A percentile compares a stretch with the other conserved stretches of the same genome.
These are phyloP conservation scores for Aleiodes testaceus DNA, from an alignment of 2,888 invertebrate species.

Conservation along the genomic window DNA sequence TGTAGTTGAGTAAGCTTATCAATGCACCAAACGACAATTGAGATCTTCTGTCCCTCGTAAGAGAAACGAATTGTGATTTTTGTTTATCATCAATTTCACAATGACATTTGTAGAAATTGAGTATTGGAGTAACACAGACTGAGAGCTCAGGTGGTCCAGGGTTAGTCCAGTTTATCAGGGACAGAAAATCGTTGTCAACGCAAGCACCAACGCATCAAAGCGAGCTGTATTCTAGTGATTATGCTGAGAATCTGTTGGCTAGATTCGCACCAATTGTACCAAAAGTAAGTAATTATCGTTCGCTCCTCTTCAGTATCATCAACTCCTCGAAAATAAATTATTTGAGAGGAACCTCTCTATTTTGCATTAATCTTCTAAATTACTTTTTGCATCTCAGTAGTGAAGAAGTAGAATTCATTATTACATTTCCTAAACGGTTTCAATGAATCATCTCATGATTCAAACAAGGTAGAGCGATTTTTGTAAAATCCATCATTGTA, in stretches of 20 bases:
- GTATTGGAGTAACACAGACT: constrained; percentile 77
- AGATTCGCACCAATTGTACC: constrained; percentile 86
- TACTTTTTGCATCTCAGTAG: too few species aligned
- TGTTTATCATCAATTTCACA: constrained; percentile 8
- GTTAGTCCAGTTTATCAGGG: constrained; percentile 67
- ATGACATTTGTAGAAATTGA: constrained; percentile 78
- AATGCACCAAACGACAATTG: constrained; percentile 42
- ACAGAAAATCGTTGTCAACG: constrained; percentile 64
- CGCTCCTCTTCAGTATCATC: constrained; percentile 75
- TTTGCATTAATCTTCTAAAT: too few species aligned
- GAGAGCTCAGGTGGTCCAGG: constrained; percentile 72
- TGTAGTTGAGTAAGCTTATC: neutral
- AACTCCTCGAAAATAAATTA: too few species aligned
- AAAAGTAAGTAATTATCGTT: constrained; percentile 76
- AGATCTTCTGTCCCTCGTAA: constrained; percentile 58
- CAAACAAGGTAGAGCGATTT: too few species aligned
- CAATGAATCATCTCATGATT: too few species aligned
- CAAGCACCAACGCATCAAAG: constrained; percentile 48
- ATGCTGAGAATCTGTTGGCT: constrained; percentile 64
- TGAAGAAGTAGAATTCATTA: too few species aligned
- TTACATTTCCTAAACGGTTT: too few species aligned
- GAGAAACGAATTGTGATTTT: constrained; percentile 47
- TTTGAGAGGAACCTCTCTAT: too few species aligned
- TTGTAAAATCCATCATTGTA: too few species aligned
- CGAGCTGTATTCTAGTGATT: constrained; percentile 53